Conservation (phyloP, 2,797 vertebrate species). For the Pseudochaenichthys georgianus region DNA sequence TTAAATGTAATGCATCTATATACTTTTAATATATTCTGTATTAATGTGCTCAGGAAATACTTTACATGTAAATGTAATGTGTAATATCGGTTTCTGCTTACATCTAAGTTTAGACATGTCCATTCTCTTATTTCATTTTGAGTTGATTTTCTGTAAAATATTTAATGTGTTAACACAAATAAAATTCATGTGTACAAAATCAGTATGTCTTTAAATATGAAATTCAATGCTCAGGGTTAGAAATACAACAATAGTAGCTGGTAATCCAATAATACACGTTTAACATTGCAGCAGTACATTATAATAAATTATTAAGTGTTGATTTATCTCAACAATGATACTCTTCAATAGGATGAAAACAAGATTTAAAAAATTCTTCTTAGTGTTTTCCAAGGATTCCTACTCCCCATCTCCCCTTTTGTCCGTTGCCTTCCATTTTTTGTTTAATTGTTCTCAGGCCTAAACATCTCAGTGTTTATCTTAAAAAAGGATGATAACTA, state of each 20-base stretch:
- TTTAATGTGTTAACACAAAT: slow-evolving; percentile 34
- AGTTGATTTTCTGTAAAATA: slow-evolving; percentile 1
- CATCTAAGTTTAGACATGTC: slow-evolving; percentile 10
- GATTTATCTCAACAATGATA: not conserved
- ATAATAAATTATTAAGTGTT: no score
- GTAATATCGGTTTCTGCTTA: slow-evolving; percentile 29
- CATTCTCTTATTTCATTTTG: slow-evolving; percentile 6
- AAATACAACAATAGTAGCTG: not conserved
- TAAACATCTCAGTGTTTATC: no score
- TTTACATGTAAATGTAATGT: not conserved
- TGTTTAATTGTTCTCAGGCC: no score
- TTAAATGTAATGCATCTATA: no score
- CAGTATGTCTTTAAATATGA: not conserved
- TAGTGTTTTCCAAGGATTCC: not conserved
- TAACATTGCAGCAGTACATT: no score
- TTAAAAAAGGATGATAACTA: no score
- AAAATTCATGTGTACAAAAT: slow-evolving; percentile 31
- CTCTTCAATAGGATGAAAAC: not conserved
- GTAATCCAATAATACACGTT: not conserved
- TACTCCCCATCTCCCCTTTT: not conserved
- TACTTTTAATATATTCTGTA: not conserved
- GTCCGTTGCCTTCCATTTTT: not conserved
- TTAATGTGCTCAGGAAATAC: slow-evolving; percentile 42
- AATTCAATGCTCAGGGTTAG: not conserved
- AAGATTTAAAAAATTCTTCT: not conserved